These are phyloP conservation scores for Xiphydria camelus DNA, from an alignment of 2,888 invertebrate species.

Conservation along the genomic window DNA sequence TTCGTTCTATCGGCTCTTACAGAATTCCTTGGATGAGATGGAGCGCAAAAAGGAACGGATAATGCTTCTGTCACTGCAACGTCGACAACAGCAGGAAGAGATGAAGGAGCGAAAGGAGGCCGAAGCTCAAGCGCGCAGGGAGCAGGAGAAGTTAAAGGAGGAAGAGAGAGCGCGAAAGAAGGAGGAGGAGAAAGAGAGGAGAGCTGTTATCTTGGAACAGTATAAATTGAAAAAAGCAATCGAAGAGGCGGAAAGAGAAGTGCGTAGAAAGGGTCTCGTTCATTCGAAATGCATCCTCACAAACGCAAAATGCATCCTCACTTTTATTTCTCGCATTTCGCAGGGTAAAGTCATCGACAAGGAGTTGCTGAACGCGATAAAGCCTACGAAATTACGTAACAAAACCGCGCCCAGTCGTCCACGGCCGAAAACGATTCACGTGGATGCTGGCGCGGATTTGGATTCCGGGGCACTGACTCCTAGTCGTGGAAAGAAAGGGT, in stretches of 20 bases:
- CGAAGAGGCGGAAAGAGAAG: conserved; percentile 88
- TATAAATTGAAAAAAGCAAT: conserved; percentile 92
- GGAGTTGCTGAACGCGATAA: conserved; percentile 65
- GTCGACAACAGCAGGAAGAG: conserved; percentile 90
- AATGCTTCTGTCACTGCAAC: conserved; percentile 84
- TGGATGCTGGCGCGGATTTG: conserved; percentile 78
- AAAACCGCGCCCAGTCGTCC: conserved; percentile 70
- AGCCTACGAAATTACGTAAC: conserved; percentile 67
- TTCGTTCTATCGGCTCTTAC: conserved; percentile 38
- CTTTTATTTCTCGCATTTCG: conserved; percentile 9
- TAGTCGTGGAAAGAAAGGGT: conserved; percentile 78
- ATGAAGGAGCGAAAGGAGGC: conserved; percentile 82
- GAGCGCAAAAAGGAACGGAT: conserved; percentile 90
- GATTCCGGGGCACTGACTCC: conserved; percentile 76
- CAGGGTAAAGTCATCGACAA: conserved; percentile 83
- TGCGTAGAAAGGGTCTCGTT: conserved; percentile 42
- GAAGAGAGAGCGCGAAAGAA: conserved; percentile 74
- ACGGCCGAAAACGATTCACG: conserved; percentile 88
- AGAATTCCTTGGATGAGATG: conserved; percentile 89
- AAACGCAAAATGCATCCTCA: too few species aligned
- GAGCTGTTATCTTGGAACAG: conserved; percentile 88
- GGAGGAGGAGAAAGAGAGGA: conserved; percentile 84
- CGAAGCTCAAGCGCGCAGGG: conserved; percentile 74
- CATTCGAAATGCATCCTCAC: background rate
- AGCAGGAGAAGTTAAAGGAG: conserved; percentile 74